Base-by-base conservation (phyloP, 92 coral and sea anemone genomes). In the Epizoanthus ramosus region DNA sequence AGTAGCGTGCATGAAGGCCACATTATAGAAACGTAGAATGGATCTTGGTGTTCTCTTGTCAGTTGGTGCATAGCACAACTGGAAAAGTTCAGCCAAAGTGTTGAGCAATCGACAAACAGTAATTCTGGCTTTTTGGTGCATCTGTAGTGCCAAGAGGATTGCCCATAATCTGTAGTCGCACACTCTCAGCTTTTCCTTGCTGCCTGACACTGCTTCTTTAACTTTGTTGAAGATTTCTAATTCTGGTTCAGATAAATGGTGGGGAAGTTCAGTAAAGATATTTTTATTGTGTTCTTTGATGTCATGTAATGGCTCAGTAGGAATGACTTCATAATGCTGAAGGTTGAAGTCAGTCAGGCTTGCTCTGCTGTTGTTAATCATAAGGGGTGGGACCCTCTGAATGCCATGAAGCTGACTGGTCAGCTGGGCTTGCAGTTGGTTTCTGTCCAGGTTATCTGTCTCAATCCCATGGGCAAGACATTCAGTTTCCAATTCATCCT, bases 231-330 rank as follows among this genome's bases (percentile, higher is more conserved):
- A 65, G 5, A 80, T 22, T 45, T 56, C 14, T 14, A 61, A 28
- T 65, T 79, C 89, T 3, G 58, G 39, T 50, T 39, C 15, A 19
- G 56, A 35, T 13, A 70, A 35, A 45, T 79, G 79, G 4, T 60
- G 53, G 21, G 85, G 89, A 9, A 86, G 81, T 65, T 80, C 86
- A 23, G 71, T 80, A 8, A 80, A 54, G 1, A 86, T 28, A 57
- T 86, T 86, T 52, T 81, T 35, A 6, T 15, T 68, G 33, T 81
- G 85, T 47, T 81, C 75, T 18, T 59, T 73, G 45, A 80, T 69
- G 59, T 80, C 89, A 53, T 86, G 86, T 4, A 80, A 64, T 4
- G 87, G 90, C n/a, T 87, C 87, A 33, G 73, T 79, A 18, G 87
- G 82, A 8, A 82, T 47, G 4, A 82, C 68, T 54, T 83, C 65